A percentile compares a stretch with the other conserved stretches of the same genome.
phyloP scores from a whole-genome alignment of 2,113 vertebrate species.

The Dermatemys mawii region DNA sequence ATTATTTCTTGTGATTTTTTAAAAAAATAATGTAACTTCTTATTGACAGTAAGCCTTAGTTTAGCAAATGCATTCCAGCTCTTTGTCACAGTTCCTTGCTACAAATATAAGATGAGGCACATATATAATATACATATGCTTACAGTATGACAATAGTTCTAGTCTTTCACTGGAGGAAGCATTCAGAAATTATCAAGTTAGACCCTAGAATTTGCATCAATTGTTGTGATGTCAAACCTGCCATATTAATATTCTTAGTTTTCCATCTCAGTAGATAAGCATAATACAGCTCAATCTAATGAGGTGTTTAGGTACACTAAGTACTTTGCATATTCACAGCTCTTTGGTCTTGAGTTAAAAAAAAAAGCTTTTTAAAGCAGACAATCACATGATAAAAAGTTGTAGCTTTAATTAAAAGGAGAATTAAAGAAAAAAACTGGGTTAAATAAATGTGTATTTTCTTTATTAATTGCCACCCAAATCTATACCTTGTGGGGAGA shows the following conservation, averaged over 20 bases:
- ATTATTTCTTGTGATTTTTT: conserved; percentile 58
- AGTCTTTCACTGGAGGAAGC: conserved; percentile 61
- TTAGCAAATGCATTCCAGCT: conserved; percentile 66
- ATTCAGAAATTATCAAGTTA: conserved; percentile 74
- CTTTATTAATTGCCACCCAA: background rate
- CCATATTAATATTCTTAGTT: conserved; percentile 76
- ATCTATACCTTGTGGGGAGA: accelerated
- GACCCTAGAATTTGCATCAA: conserved; percentile 78
- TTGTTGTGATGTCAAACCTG: conserved; percentile 76
- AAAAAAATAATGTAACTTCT: conserved; percentile 21
- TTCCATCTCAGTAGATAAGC: conserved; percentile 73
- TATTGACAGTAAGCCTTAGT: conserved; percentile 68
- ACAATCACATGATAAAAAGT: conserved; percentile 42
- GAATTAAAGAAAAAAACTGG: background rate
- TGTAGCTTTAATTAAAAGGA: background rate
- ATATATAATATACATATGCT: conserved; percentile 36
- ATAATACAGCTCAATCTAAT: conserved; percentile 74
- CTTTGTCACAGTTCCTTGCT: conserved; percentile 52
- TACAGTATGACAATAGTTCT: conserved; percentile 61
- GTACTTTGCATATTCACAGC: conserved; percentile 41
- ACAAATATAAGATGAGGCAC: conserved; percentile 52
- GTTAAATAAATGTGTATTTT: background rate
- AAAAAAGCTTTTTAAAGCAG: conserved; percentile 16
- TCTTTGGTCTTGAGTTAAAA: conserved; percentile 22
- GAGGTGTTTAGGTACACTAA: conserved; percentile 55